These are phyloP conservation scores for Microcebus murinus DNA, from an alignment of 2,113 vertebrate genomes.

Conservation along the genomic window DNA sequence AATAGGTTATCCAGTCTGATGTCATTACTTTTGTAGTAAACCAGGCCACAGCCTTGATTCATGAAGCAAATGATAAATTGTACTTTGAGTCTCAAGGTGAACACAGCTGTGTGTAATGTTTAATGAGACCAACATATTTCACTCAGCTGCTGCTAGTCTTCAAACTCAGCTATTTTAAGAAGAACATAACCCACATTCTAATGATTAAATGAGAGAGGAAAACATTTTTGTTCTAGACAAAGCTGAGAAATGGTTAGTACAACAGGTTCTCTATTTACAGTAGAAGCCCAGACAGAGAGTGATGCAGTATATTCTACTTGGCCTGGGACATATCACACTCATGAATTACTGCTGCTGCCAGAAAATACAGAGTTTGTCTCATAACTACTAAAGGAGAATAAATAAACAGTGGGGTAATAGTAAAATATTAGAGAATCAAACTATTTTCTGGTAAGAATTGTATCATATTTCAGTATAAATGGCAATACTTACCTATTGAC, in stretches of 20 bases:
- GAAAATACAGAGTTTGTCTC: slow-evolving; percentile 68
- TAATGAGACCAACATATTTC: slow-evolving; percentile 75
- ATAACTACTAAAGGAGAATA: slow-evolving; percentile 52
- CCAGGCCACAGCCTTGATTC: slow-evolving; percentile 77
- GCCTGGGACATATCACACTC: slow-evolving; percentile 64
- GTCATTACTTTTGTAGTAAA: slow-evolving; percentile 80
- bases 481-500: not conserved
- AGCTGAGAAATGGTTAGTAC: slow-evolving; percentile 75
- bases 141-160: slow-evolving; percentile 72
- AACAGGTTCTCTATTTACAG: slow-evolving; percentile 68
- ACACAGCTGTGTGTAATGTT: slow-evolving; percentile 76
- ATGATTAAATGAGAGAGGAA: slow-evolving; percentile 77
- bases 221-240: slow-evolving; percentile 76
- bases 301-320: slow-evolving; percentile 68
- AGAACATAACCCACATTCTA: slow-evolving; percentile 78
- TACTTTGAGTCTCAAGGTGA: slow-evolving; percentile 80
- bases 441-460: not conserved
- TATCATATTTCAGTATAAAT: not conserved
- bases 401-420: slow-evolving; percentile 26
- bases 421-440: not conserved
- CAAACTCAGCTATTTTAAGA: slow-evolving; percentile 67
- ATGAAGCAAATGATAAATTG: slow-evolving; percentile 80
- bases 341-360: slow-evolving; percentile 68
- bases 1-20: slow-evolving; percentile 76
- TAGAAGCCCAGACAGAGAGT: slow-evolving; percentile 67